Evolutionary conservation across 2,797 vertebrate species (phyloP), one percentile per base, ranked within the genome.

Genomic region (Sebastolobus alascanus): DNA sequence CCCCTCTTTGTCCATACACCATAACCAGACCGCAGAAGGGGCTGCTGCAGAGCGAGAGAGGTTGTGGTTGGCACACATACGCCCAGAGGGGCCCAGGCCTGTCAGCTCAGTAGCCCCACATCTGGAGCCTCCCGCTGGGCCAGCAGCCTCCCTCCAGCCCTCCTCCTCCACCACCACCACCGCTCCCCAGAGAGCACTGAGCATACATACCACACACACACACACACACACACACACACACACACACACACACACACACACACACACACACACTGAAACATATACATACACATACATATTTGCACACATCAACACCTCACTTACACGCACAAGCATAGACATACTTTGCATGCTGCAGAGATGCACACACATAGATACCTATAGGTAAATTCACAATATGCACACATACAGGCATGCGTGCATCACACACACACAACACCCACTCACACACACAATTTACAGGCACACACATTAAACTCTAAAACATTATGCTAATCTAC

Each of bases 61-160:
- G 89, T 89, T 94, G 93, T 89, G 92, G 92, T 93, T 93, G 93
- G 93, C 93, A 94, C 89, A 93, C 89, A 94, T 81, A 90, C 81
- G 90, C 93, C 94, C 93, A 94, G 90, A 94, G 93, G 94, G 94
- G 92, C 90, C 90, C 79, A 83, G 89, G 88, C 85, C 94, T 95
- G 94, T 95, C 95, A 94, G 91, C 92, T 95, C 93, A 63, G 89
- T 94, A 93, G 93, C 90, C 93, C 92, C 93, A 96, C 95, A 96
- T 96, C 95, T 96, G 95, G 94, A 95, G 92, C 75, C 92, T 95
- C 94, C 95, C 92, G 89, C 94, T 94, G 94, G 94, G 94, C 89
- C 89, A 85, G 90, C 81, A 89, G 89, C 86, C 81, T 92, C 84
- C 85, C 86, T 90, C 77, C 81, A 78, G 80, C 83, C 81, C 88